Percentiles rank a stretch among this genome's conserved stretches.
phyloP scores from a whole-genome alignment of 2,113 vertebrate genomes.

The Sander lucioperca region DNA sequence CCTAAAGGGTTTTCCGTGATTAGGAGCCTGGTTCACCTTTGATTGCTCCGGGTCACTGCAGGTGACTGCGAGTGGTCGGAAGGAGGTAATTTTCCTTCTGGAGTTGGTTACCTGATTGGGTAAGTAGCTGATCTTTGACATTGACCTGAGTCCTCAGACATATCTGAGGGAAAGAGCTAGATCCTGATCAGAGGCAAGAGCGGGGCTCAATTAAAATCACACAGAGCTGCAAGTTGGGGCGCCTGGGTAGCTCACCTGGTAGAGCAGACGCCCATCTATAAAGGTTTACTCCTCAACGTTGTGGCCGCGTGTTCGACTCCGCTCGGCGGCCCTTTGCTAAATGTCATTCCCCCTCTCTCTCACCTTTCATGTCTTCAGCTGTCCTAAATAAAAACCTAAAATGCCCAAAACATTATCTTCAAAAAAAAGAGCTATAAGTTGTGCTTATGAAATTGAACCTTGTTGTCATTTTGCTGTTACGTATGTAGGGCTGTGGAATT shows the following conservation, averaged over 20 bases:
- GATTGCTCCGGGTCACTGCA: conserved; percentile 86
- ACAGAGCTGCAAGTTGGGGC: background rate
- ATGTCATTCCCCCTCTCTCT: no score
- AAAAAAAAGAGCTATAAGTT: no score
- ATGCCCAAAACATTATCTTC: no score
- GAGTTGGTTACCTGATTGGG: conserved; percentile 91
- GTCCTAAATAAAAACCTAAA: no score
- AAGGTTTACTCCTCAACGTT: no score
- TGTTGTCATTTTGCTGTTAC: conserved; percentile 2
- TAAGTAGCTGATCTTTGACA: conserved; percentile 71
- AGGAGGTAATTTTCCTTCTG: conserved; percentile 87
- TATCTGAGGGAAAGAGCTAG: conserved; percentile 35
- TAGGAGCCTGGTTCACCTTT: conserved; percentile 85
- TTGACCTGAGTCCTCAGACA: conserved; percentile 48
- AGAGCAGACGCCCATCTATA: no score
- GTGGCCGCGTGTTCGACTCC: fast-evolving
- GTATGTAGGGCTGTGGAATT: background rate
- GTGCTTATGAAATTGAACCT: conserved; percentile 10
- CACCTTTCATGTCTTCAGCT: no score
- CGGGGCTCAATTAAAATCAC: conserved; percentile 14
- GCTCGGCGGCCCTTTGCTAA: no score
- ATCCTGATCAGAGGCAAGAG: conserved; percentile 45
- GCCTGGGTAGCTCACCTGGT: no score
- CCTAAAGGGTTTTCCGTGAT: conserved; percentile 79
- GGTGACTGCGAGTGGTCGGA: conserved; percentile 84